Evolutionary conservation across 2,113 vertebrate species (phyloP).

Genomic region (Cinclus cinclus): DNA sequence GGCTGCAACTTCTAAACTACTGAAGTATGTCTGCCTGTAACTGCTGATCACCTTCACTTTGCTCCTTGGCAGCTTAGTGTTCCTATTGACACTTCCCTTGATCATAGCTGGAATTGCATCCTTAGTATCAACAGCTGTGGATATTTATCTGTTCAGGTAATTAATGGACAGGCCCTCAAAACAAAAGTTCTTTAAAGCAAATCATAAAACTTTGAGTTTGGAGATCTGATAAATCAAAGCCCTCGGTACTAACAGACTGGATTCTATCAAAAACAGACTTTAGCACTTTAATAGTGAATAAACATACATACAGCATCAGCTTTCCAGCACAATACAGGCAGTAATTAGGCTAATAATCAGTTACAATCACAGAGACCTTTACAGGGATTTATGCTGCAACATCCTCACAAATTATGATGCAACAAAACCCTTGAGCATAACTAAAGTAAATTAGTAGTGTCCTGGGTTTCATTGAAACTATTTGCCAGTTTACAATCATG

Average conservation of each 20-base stretch:
- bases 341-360: slow-evolving; percentile 23
- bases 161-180: not conserved
- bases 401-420: slow-evolving; percentile 12
- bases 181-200: not conserved
- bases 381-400: not conserved
- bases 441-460: slow-evolving; percentile 43
- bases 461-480: slow-evolving; percentile 58
- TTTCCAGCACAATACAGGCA: not conserved
- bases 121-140: not conserved
- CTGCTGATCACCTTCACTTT: not conserved
- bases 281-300: not conserved
- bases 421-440: slow-evolving; percentile 37
- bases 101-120: not conserved
- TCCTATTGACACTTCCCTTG: not conserved
- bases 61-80: not conserved
- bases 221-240: not conserved
- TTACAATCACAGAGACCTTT: slow-evolving; percentile 2
- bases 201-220: not conserved
- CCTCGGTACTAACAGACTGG: not conserved
- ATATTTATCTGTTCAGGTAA: not conserved
- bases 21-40: not conserved
- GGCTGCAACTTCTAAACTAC: not conserved
- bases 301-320: not conserved
- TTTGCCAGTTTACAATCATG: not conserved
- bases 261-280: not conserved